Conservation (phyloP, 2,113 vertebrate species). For the Panurus biarmicus region DNA sequence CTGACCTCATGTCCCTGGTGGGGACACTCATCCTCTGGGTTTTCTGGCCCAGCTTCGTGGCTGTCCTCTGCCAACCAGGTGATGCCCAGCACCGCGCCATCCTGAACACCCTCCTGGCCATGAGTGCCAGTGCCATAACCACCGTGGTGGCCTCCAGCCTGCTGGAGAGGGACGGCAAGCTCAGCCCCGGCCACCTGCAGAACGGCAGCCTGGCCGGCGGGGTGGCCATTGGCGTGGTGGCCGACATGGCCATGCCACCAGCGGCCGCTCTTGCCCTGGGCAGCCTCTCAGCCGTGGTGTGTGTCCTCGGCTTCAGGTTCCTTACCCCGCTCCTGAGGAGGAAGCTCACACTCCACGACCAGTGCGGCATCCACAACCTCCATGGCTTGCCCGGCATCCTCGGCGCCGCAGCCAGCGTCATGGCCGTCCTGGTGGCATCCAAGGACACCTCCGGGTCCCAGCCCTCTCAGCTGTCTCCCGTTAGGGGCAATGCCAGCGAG, state of each 20-base stretch:
- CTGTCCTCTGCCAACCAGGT: slow-evolving; percentile 62
- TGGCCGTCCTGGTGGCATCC: slow-evolving; percentile 59
- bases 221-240: slow-evolving; percentile 73
- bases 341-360: slow-evolving; percentile 71
- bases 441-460: slow-evolving; percentile 60
- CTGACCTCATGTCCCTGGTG: slow-evolving; percentile 74
- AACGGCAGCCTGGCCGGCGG: slow-evolving; percentile 81
- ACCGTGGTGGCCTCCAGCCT: slow-evolving; percentile 70
- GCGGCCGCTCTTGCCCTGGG: slow-evolving; percentile 73
- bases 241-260: slow-evolving; percentile 75
- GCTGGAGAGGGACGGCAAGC: slow-evolving; percentile 71
- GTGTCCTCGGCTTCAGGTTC: slow-evolving; percentile 79
- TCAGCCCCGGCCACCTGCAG: slow-evolving; percentile 77
- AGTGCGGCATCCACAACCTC: slow-evolving; percentile 83
- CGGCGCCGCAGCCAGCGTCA: slow-evolving; percentile 68
- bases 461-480: slow-evolving; percentile 61
- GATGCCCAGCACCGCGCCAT: slow-evolving; percentile 74
- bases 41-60: slow-evolving; percentile 83
- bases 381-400: slow-evolving; percentile 79
- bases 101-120: slow-evolving; percentile 76
- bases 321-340: slow-evolving; percentile 69
- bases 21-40: slow-evolving; percentile 84
- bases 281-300: slow-evolving; percentile 67
- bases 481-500: slow-evolving; percentile 39
- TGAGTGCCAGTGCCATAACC: slow-evolving; percentile 69